Conservation (phyloP, 2,113 vertebrate genomes). For the Mormyrus iriodes region DNA sequence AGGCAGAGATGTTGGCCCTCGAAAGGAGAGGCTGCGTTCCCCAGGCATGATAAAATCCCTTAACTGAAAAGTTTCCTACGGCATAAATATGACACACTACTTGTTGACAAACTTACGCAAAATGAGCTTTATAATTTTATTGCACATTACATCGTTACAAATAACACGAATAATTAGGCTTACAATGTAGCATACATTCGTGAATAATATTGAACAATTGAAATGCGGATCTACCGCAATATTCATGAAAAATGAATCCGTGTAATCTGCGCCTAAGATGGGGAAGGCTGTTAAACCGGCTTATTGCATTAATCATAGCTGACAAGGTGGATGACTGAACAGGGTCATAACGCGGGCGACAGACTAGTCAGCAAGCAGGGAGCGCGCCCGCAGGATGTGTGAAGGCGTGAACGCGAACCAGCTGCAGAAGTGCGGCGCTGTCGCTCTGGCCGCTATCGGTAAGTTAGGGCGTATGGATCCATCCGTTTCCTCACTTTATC, state of each 20-base stretch:
- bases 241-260: neutral
- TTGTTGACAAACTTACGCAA: neutral
- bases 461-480: slow-evolving; percentile 22
- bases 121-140: neutral
- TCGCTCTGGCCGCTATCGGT: slow-evolving; percentile 39
- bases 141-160: neutral
- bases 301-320: slow-evolving; percentile 24
- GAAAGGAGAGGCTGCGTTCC: neutral
- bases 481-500: neutral
- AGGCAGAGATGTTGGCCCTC: neutral
- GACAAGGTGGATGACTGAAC: neutral
- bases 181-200: neutral
- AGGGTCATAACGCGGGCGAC: neutral
- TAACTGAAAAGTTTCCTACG: neutral
- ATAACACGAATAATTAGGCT: neutral
- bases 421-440: slow-evolving; percentile 32
- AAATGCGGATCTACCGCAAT: neutral
- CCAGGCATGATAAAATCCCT: neutral
- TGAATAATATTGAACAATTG: neutral
- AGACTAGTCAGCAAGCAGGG: neutral
- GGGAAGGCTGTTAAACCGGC: neutral
- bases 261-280: neutral
- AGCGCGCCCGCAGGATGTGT: slow-evolving; percentile 23
- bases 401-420: slow-evolving; percentile 31
- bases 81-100: neutral